These are phyloP conservation scores for Loxodonta africana DNA, from an alignment of 2,113 vertebrate genomes.

Conservation along the genomic window DNA sequence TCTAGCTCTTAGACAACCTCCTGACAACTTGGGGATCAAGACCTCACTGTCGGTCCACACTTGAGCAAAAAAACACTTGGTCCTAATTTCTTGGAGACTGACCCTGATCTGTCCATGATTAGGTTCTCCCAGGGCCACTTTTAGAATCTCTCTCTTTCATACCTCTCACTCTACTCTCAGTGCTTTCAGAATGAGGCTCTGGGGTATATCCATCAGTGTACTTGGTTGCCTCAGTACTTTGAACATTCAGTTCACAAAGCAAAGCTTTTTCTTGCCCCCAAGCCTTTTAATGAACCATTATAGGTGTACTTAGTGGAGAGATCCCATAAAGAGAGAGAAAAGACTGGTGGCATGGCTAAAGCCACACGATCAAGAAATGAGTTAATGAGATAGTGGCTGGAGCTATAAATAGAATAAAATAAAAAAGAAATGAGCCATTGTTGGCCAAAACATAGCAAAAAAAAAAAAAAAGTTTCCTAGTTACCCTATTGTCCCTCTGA, in stretches of 20 bases:
- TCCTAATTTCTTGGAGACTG: not conserved
- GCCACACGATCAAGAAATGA: not conserved
- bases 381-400: not conserved
- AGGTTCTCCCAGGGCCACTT: not conserved
- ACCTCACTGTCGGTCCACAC: not conserved
- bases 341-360: not conserved
- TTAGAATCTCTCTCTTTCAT: not conserved
- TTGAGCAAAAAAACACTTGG: not conserved
- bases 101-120: not conserved
- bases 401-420: not conserved
- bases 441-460: not conserved
- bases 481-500: not conserved
- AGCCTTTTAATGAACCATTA: not conserved
- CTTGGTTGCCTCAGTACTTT: not conserved
- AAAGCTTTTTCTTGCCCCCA: not conserved
- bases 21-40: not conserved
- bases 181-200: not conserved
- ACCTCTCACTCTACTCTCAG: not conserved
- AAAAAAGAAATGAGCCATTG: not conserved
- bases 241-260: not conserved
- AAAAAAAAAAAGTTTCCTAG: not conserved
- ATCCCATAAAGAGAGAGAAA: not conserved
- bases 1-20: not conserved
- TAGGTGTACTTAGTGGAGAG: not conserved
- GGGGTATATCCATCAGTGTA: not conserved